phyloP scores from a whole-genome alignment of 2,797 vertebrate species.

The Poecilia picta region DNA sequence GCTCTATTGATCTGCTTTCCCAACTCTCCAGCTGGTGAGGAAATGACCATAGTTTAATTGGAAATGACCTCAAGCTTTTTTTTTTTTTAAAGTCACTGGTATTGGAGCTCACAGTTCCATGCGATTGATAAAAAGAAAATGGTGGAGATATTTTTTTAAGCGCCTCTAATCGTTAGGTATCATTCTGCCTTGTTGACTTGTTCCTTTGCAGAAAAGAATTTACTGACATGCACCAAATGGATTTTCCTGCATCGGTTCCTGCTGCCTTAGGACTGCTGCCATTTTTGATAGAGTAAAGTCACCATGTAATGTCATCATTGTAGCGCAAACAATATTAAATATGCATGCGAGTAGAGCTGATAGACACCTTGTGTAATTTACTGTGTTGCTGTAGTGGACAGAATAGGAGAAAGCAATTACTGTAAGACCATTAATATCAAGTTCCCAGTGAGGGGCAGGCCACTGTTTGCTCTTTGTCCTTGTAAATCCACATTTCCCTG shows the following conservation, averaged over 20 bases:
- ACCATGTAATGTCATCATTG: conserved; percentile 39
- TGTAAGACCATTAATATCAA: conserved; percentile 38
- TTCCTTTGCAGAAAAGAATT: background rate
- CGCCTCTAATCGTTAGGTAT: conserved; percentile 36
- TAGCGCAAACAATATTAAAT: conserved; percentile 61
- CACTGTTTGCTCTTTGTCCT: conserved; percentile 8
- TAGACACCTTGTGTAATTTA: conserved; percentile 36
- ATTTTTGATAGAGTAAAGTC: conserved; percentile 41
- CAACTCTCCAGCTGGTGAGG: conserved; percentile 47
- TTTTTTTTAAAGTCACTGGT: conserved; percentile 30
- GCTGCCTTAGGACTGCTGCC: conserved; percentile 15
- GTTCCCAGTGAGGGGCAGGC: conserved; percentile 20
- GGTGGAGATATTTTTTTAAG: conserved; percentile 31
- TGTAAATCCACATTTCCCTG: conserved; percentile 28
- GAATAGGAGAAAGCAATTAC: conserved; percentile 27
- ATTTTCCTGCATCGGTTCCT: conserved; percentile 30
- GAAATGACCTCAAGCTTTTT: conserved; percentile 46
- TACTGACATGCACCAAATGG: conserved; percentile 19
- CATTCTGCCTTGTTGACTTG: conserved; percentile 30
- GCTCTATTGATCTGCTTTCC: conserved; percentile 64
- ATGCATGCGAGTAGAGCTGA: conserved; percentile 46
- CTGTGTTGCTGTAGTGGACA: conserved; percentile 22
- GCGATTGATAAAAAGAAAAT: conserved; percentile 34
- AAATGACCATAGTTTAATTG: conserved; percentile 29
- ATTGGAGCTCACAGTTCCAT: conserved; percentile 41